These are phyloP conservation scores for Argentina silus DNA, from an alignment of 2,797 vertebrate genomes.

Conservation along the genomic window DNA sequence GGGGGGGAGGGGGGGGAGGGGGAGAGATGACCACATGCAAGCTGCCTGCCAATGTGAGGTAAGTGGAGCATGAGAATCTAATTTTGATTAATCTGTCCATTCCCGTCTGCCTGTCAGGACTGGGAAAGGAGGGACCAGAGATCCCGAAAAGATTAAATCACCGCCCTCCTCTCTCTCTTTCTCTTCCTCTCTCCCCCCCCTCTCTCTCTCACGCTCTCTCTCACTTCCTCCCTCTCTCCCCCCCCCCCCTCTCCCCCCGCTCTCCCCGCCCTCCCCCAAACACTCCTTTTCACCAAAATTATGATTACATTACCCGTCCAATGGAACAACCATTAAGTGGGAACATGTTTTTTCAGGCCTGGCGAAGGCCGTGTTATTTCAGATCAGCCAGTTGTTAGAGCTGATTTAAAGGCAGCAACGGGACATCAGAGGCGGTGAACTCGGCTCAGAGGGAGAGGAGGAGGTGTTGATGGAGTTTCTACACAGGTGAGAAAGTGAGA, in stretches of 20 bases:
- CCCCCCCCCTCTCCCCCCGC: background rate
- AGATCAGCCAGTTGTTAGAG: constrained; percentile 81
- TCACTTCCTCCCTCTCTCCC: background rate
- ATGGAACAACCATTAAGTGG: constrained; percentile 77
- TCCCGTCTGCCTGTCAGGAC: constrained; percentile 68
- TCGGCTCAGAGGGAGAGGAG: constrained; percentile 65
- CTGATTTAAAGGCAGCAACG: constrained; percentile 75
- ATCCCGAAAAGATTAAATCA: constrained; percentile 77
- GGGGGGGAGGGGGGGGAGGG: constrained; percentile 37
- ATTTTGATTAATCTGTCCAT: constrained; percentile 75
- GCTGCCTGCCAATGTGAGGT: constrained; percentile 67
- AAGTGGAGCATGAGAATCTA: constrained; percentile 72
- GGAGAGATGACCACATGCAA: constrained; percentile 32
- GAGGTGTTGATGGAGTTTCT: constrained; percentile 77
- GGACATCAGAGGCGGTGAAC: constrained; percentile 75
- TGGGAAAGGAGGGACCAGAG: constrained; percentile 65
- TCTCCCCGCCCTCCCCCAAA: background rate
- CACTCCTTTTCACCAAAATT: constrained; percentile 71
- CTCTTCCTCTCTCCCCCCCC: constrained; percentile 52
- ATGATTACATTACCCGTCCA: constrained; percentile 77
- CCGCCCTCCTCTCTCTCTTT: constrained; percentile 62
- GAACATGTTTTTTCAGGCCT: constrained; percentile 62
- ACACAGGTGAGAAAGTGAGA: constrained; percentile 76
- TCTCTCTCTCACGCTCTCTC: constrained; percentile 8
- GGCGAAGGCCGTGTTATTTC: constrained; percentile 75